Percentiles rank a stretch among this genome's conserved stretches.
phyloP scores from a whole-genome alignment of 2,888 invertebrate species.

The Junonia oenone region DNA sequence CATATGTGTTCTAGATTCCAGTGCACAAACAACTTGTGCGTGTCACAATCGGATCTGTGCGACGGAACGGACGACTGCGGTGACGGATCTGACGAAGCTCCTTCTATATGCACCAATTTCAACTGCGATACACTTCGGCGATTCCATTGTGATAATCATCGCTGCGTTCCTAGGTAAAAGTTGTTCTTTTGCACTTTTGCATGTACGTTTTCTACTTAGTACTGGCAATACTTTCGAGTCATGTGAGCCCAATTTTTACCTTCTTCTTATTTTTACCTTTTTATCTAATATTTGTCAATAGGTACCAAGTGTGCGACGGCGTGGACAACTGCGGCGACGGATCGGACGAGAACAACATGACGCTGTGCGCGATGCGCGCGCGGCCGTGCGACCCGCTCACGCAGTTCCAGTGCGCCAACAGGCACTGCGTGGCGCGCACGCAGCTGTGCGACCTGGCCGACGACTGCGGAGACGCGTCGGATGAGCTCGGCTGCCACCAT shows the following conservation, averaged over 20 bases:
- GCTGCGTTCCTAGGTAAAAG: slow-evolving; percentile 89
- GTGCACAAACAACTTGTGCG: slow-evolving; percentile 94
- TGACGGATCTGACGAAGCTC: slow-evolving; percentile 92
- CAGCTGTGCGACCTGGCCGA: slow-evolving; percentile 93
- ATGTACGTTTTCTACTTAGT: no score
- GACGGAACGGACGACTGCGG: slow-evolving; percentile 97
- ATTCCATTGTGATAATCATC: slow-evolving; percentile 94
- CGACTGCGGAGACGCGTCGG: slow-evolving; percentile 94
- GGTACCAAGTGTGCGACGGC: slow-evolving; percentile 93
- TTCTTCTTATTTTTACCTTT: no score
- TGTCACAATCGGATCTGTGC: slow-evolving; percentile 92
- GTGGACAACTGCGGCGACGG: slow-evolving; percentile 96
- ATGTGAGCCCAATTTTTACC: no score
- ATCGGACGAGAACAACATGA: slow-evolving; percentile 97
- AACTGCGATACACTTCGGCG: slow-evolving; percentile 90
- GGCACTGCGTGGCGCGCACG: slow-evolving; percentile 87
- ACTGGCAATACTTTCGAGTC: no score
- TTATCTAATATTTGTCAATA: no score
- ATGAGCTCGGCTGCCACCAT: slow-evolving; percentile 93
- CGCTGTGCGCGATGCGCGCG: slow-evolving; percentile 87
- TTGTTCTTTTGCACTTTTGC: no score
- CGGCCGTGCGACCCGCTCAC: slow-evolving; percentile 87
- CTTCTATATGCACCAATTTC: slow-evolving; percentile 89
- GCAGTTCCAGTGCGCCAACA: slow-evolving; percentile 94
- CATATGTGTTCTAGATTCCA: slow-evolving; percentile 86